Percentiles rank a stretch among this genome's conserved stretches.
Evolutionary conservation across 1,140 invertebrate species (phyloP).

Genomic region (Calycopis cecrops): DNA sequence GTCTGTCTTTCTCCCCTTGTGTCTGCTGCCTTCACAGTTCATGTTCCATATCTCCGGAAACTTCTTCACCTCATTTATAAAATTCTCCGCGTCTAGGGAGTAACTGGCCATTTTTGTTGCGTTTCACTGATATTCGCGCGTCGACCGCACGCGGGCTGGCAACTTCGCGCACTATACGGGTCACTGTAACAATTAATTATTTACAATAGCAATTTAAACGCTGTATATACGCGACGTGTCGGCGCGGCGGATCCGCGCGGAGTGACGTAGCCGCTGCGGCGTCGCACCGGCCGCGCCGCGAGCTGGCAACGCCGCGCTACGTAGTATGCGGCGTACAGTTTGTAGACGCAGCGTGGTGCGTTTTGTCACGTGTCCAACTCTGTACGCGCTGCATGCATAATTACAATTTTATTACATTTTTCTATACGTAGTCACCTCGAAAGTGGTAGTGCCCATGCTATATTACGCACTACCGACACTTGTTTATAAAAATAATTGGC

Average conservation of each 20-base stretch:
- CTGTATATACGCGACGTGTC: constrained; percentile 19
- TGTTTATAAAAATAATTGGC: too few species aligned
- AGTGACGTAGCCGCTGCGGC: constrained; percentile 33
- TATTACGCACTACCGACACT: too few species aligned
- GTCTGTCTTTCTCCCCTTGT: constrained; percentile 33
- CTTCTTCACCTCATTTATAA: constrained; percentile 53
- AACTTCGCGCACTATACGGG: constrained; percentile 2
- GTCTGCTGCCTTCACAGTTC: constrained; percentile 37
- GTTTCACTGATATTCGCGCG: background rate
- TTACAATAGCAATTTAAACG: constrained; percentile 8
- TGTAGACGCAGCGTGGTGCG: too few species aligned
- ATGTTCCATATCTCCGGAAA: constrained; percentile 49
- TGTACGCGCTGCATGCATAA: too few species aligned
- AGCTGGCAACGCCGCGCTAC: constrained; percentile 14
- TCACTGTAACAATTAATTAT: constrained; percentile 8
- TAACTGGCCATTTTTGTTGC: constrained; percentile 29
- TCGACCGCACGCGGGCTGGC: constrained; percentile 1
- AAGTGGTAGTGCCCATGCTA: too few species aligned
- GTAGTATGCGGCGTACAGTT: background rate
- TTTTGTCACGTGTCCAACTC: too few species aligned
- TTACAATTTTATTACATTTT: too few species aligned
- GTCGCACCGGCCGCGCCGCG: constrained; percentile 14
- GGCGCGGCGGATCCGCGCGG: constrained; percentile 26
- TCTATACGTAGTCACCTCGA: too few species aligned
- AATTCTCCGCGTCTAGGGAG: constrained; percentile 42